These are phyloP conservation scores for Meghimatium bilineatum DNA, from an alignment of 2,888 invertebrate genomes.

Conservation along the genomic window DNA sequence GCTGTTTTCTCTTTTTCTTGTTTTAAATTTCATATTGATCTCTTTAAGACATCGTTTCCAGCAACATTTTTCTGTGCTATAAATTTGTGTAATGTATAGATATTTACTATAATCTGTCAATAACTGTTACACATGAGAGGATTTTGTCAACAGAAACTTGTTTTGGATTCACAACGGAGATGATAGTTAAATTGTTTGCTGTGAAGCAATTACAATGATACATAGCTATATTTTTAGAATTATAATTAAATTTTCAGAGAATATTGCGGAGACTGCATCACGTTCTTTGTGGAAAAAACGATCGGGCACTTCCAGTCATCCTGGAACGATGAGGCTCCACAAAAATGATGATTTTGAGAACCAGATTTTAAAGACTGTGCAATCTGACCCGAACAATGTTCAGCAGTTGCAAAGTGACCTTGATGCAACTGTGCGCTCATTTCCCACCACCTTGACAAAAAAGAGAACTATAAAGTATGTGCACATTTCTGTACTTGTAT, in stretches of 20 bases:
- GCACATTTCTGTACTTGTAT: too few species aligned
- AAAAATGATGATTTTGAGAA: constrained; percentile 21
- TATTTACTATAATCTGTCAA: too few species aligned
- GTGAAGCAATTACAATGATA: too few species aligned
- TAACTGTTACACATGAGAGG: too few species aligned
- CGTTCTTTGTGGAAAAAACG: constrained; percentile 14
- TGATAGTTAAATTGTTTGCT: too few species aligned
- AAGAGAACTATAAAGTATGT: constrained; percentile 63
- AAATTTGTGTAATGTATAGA: too few species aligned
- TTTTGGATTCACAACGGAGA: too few species aligned
- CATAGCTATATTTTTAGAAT: too few species aligned
- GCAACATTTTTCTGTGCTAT: too few species aligned
- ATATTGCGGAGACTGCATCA: constrained; percentile 36
- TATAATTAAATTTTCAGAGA: constrained; percentile 4
- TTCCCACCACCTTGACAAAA: constrained; percentile 61
- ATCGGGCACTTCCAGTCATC: neutral
- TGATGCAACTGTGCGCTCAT: constrained; percentile 58
- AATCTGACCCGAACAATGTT: constrained; percentile 13
- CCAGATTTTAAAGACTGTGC: constrained; percentile 30
- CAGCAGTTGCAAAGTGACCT: constrained; percentile 57
- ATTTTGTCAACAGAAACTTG: too few species aligned
- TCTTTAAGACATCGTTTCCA: neutral
- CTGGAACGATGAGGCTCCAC: constrained; percentile 21
- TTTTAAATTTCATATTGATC: neutral
- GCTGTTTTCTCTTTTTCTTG: too few species aligned